Conservation (phyloP, 2,888 invertebrate species). For the Diaperis boleti region DNA sequence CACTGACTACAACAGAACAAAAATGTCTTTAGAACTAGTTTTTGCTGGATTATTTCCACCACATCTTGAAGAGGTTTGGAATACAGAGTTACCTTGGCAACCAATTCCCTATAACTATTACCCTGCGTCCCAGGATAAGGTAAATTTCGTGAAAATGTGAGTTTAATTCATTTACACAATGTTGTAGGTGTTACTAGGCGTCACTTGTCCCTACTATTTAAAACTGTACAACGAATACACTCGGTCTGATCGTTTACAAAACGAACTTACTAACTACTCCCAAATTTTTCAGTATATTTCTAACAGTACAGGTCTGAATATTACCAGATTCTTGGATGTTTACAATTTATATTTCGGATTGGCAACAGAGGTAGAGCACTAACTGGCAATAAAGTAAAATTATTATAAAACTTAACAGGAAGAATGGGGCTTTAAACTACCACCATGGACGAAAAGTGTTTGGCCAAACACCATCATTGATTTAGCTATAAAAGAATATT, state of each 20-base stretch:
- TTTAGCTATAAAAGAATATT: constrained; percentile 60
- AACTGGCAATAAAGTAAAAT: constrained; percentile 10
- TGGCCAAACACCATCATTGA: constrained; percentile 59
- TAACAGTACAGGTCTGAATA: constrained; percentile 67
- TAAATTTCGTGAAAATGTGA: no score
- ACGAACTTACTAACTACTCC: constrained; percentile 64
- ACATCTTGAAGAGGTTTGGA: constrained; percentile 69
- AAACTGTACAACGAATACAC: constrained; percentile 43
- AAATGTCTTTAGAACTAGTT: constrained; percentile 77
- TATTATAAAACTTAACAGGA: constrained; percentile 39
- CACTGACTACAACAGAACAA: constrained; percentile 78
- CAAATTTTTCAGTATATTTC: constrained; percentile 68
- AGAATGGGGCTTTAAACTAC: constrained; percentile 60
- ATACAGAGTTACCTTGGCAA: constrained; percentile 74
- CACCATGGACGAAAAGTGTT: constrained; percentile 63
- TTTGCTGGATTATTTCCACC: constrained; percentile 79
- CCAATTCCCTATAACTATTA: constrained; percentile 80
- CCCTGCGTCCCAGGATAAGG: constrained; percentile 59
- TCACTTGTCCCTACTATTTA: constrained; percentile 50
- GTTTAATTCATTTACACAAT: no score
- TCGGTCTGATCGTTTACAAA: background rate
- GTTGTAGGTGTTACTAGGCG: constrained; percentile 46
- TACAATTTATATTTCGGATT: constrained; percentile 73
- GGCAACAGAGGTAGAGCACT: constrained; percentile 69
- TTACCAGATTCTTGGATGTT: constrained; percentile 70